phyloP scores from a whole-genome alignment of 2,797 vertebrate species.

The Avahi laniger region DNA sequence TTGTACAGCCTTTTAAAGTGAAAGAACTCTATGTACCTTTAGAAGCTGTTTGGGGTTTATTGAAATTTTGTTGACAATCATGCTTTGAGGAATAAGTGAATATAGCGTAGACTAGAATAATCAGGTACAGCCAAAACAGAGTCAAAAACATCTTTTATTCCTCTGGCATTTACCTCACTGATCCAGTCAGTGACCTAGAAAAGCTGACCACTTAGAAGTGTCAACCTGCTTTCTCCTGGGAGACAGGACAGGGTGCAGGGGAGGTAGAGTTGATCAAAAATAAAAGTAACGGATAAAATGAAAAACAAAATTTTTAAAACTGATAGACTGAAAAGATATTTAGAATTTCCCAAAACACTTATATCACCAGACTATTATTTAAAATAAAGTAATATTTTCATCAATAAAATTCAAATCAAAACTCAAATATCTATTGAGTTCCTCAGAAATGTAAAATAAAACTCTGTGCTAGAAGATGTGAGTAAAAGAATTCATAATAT shows the following conservation, averaged over 20 bases:
- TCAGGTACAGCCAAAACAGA: background rate
- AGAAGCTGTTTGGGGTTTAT: background rate
- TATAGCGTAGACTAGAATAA: background rate
- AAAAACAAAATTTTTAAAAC: background rate
- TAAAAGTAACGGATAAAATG: background rate
- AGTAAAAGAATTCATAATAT: background rate
- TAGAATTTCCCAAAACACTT: constrained; percentile 5
- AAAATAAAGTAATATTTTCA: background rate
- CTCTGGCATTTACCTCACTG: background rate
- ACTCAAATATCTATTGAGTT: background rate
- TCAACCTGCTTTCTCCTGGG: background rate
- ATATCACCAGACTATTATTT: background rate
- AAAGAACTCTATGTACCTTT: constrained; percentile 50
- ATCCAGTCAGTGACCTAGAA: background rate
- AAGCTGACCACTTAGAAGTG: background rate
- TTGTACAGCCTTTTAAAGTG: constrained; percentile 45
- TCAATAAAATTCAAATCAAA: constrained; percentile 41
- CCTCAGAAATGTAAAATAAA: background rate
- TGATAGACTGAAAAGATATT: background rate
- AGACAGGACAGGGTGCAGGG: background rate
- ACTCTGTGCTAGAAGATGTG: background rate
- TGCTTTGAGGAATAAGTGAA: background rate
- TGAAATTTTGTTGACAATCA: constrained; percentile 30
- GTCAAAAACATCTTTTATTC: background rate
- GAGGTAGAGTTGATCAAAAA: background rate